Base-by-base conservation (phyloP, 2,888 invertebrate species). In the Eucriotettix oculatus region DNA sequence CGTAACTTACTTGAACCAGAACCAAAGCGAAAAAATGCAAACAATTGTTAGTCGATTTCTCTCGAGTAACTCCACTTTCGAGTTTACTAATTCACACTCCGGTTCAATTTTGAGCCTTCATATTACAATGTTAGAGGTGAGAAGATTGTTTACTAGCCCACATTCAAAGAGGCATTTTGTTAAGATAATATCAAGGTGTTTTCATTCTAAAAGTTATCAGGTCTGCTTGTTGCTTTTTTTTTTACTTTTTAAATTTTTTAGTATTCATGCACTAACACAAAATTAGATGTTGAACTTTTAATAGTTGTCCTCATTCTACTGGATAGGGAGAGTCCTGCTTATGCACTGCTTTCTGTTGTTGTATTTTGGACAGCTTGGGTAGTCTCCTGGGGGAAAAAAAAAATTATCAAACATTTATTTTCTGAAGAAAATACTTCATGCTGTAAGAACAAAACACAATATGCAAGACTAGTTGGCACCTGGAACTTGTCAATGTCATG, bases 331-430 rank as follows among this genome's bases (percentile, higher is more conserved):
- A 59, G 58, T 54, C 55, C 60, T 42, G 41, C 68, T 66, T 79
- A 80, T 75, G 80, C 80, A 72, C 77, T 78, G 77, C 79, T 80
- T 72, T 81, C 81, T 64, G 79, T 77, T 68, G 78, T 76, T 69
- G 79, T 79, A 70, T 78, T 79, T 73, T 79, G 79, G 73, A 79
- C 79, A 68, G 78, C 75, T 71, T 80, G 79, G 43, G 61, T 59
- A 70, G 75, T 76, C 65, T 78, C 78, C 78, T 79, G 73, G 12
- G 70, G 69, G 62, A 61, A 57, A 52, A 59, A 40, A 54, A 43
- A 58, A 11, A 5, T 29, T 7, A 29, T 29, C 7, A 29, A 29
- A 29, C 2, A 29, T 7, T 29, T 29, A 29, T 29, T 29, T 29
- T 29, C 29, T 29, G 29, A 29, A 29, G 29, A 2, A 29, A 29